Conservation (phyloP, 1,140 invertebrate species). For the Drosophila trapezifrons region DNA sequence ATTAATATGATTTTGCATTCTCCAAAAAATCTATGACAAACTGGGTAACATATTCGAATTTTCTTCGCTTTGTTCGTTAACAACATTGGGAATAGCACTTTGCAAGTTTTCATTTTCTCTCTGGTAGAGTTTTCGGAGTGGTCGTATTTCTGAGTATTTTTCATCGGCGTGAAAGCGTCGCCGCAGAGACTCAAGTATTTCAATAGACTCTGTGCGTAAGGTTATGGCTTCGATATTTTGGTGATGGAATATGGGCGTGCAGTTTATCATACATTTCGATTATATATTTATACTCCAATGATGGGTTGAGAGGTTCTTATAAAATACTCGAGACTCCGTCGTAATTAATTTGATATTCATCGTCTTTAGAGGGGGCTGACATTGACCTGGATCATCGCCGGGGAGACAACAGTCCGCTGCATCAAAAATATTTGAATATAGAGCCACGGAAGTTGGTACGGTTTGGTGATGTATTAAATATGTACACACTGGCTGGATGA, state of each 20-base stretch:
- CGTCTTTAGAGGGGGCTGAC: conserved; percentile 31
- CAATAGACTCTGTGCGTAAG: conserved; percentile 43
- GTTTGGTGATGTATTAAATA: conserved; percentile 27
- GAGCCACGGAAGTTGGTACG: conserved; percentile 62
- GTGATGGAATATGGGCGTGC: conserved; percentile 44
- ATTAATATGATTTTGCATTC: neutral
- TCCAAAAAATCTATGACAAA: neutral
- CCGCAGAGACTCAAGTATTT: conserved; percentile 78
- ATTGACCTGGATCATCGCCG: conserved; percentile 39
- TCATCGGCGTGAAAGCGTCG: conserved; percentile 41
- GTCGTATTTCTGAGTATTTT: conserved; percentile 79
- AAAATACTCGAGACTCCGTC: conserved; percentile 78
- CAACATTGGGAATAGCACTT: conserved; percentile 41
- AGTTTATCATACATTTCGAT: conserved; percentile 46
- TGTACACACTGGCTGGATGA: conserved; percentile 32
- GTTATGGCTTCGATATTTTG: conserved; percentile 15
- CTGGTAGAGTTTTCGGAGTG: conserved; percentile 37
- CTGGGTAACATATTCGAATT: conserved; percentile 55
- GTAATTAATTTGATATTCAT: conserved; percentile 75
- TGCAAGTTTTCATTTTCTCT: conserved; percentile 60
- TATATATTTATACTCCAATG: conserved; percentile 36
- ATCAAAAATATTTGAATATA: conserved; percentile 68
- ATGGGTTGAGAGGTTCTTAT: conserved; percentile 49
- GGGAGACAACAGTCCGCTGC: conserved; percentile 44
- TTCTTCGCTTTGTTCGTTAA: conserved; percentile 8